These are phyloP conservation scores for Sarcophaga bullata DNA, from an alignment of 1,140 invertebrate species.

Conservation along the genomic window DNA sequence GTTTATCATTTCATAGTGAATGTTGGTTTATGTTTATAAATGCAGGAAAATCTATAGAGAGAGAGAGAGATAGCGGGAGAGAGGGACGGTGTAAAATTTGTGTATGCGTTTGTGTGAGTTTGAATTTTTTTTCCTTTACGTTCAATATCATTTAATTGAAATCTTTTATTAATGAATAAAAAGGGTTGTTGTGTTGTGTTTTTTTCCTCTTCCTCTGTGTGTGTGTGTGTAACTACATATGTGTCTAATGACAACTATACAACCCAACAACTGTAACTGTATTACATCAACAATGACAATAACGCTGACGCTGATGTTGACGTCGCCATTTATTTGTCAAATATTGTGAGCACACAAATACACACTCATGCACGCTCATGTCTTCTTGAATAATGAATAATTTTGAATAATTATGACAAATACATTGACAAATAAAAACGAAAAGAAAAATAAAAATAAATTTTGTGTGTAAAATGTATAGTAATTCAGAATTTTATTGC, in stretches of 20 bases:
- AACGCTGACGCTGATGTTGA: not conserved
- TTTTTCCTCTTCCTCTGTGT: too few species aligned
- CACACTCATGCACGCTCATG: too few species aligned
- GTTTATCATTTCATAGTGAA: not conserved
- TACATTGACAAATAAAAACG: not conserved
- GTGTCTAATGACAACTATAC: too few species aligned
- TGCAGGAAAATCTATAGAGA: not conserved
- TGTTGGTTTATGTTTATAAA: not conserved
- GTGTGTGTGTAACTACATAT: too few species aligned
- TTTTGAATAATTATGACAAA: conserved; percentile 35
- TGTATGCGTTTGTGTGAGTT: too few species aligned
- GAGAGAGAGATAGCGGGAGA: too few species aligned
- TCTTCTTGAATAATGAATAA: not conserved
- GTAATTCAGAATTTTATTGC: conserved; percentile 37
- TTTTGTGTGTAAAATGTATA: conserved; percentile 28
- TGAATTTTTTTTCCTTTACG: not conserved
- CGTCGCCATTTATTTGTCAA: not conserved
- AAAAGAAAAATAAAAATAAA: too few species aligned
- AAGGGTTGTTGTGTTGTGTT: conserved; percentile 1
- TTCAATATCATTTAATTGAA: conserved; percentile 40
- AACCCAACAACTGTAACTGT: not conserved
- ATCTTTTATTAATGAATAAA: conserved; percentile 37
- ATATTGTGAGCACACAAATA: too few species aligned
- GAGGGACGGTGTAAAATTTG: too few species aligned
- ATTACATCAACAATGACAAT: not conserved